These are phyloP conservation scores for Mesembrinibis cayennensis DNA, from an alignment of 2,113 vertebrate genomes.

Conservation along the genomic window DNA sequence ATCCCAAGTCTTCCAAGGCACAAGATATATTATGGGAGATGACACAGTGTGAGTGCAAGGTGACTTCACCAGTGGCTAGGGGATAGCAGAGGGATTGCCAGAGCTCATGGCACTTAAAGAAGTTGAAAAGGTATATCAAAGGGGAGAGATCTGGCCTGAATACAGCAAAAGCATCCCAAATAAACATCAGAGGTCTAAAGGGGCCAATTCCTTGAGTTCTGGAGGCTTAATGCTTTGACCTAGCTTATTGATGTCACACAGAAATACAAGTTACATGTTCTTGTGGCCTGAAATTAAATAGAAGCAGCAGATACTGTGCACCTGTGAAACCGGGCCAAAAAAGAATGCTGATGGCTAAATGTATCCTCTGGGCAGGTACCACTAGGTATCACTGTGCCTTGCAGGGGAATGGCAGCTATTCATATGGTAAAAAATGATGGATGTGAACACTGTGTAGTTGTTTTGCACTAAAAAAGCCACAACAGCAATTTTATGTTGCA, in stretches of 20 bases:
- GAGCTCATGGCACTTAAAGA: background rate
- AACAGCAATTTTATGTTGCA: background rate
- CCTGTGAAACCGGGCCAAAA: background rate
- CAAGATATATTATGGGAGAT: background rate
- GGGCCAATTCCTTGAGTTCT: background rate
- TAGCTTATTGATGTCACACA: background rate
- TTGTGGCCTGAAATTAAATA: background rate
- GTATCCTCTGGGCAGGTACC: background rate
- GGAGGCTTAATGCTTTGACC: background rate
- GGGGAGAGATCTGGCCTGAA: background rate
- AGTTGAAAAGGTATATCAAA: background rate
- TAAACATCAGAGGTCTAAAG: background rate
- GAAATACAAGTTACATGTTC: background rate
- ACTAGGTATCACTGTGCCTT: background rate
- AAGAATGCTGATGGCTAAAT: background rate
- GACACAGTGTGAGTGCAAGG: background rate
- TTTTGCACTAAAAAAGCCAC: background rate
- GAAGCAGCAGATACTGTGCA: background rate
- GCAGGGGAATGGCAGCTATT: background rate
- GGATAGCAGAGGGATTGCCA: background rate
- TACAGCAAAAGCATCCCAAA: background rate
- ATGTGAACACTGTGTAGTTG: background rate
- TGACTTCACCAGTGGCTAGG: background rate
- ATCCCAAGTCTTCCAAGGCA: background rate
- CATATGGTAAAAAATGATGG: background rate